phyloP scores from a whole-genome alignment of 2,888 invertebrate species.

The Drosophila quinaria region DNA sequence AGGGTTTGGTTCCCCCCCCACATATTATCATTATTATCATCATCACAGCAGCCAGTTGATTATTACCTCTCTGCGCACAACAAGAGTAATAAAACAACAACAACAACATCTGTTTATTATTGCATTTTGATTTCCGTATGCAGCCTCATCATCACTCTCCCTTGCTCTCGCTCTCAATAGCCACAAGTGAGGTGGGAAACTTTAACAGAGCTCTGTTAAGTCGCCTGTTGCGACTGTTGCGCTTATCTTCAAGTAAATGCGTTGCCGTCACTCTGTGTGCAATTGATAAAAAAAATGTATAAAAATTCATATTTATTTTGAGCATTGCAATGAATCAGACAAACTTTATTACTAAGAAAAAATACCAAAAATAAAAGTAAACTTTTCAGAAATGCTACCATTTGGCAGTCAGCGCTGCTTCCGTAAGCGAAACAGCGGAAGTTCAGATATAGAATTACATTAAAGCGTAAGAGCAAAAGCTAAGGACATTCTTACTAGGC shows the following conservation, averaged over 20 bases:
- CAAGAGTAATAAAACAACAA: constrained; percentile 25
- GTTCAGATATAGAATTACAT: constrained; percentile 45
- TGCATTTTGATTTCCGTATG: constrained; percentile 77
- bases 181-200: constrained; percentile 50
- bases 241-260: constrained; percentile 45
- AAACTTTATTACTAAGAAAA: not conserved
- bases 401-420: constrained; percentile 22
- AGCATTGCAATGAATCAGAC: constrained; percentile 36
- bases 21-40: constrained; percentile 57
- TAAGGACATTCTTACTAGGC: not conserved
- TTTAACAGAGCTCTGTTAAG: constrained; percentile 69
- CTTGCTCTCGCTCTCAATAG: constrained; percentile 32
- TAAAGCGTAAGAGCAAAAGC: constrained; percentile 19
- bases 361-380: not conserved
- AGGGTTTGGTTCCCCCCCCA: constrained; percentile 31
- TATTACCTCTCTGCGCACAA: constrained; percentile 47
- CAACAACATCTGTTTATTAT: constrained; percentile 67
- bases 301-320: constrained; percentile 1
- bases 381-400: constrained; percentile 8
- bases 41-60: constrained; percentile 52
- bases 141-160: constrained; percentile 30
- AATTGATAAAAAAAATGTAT: constrained; percentile 41
- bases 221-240: constrained; percentile 38
- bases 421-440: constrained; percentile 44
- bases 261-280: not conserved